Percentiles rank a stretch among this genome's conserved stretches.
Conservation (phyloP, 1,140 invertebrate species). For the Anagrus nilaparvatae region DNA sequence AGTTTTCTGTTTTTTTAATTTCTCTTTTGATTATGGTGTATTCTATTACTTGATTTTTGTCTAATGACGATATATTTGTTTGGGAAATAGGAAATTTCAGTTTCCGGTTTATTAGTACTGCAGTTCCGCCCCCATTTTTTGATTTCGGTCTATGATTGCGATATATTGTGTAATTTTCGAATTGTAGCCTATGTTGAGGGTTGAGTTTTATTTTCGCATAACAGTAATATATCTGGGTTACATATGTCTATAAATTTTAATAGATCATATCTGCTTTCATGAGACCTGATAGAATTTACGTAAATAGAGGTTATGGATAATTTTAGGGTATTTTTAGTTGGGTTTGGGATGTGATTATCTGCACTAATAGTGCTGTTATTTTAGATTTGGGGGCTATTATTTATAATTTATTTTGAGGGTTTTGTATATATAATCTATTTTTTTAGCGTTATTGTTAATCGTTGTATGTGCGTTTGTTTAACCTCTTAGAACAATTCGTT, state of each 20-base stretch:
- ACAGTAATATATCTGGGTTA: not conserved
- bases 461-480: too few species aligned
- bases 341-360: not conserved
- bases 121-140: constrained; percentile 11
- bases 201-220: not conserved
- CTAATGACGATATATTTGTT: not conserved
- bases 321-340: not conserved
- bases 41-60: constrained; percentile 13
- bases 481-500: too few species aligned
- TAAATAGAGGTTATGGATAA: not conserved
- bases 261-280: not conserved
- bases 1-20: constrained; percentile 7
- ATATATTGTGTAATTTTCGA: too few species aligned
- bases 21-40: constrained; percentile 15
- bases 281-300: not conserved
- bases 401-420: not conserved
- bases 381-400: not conserved
- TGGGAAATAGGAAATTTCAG: not conserved
- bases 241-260: too few species aligned
- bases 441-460: not conserved
- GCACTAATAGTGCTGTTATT: too few species aligned
- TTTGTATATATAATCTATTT: not conserved
- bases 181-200: not conserved
- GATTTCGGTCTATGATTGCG: constrained; percentile 8
- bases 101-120: constrained; percentile 6